Evolutionary conservation across 2,113 vertebrate genomes (phyloP).

Genomic region (Cephalopterus ornatus): DNA sequence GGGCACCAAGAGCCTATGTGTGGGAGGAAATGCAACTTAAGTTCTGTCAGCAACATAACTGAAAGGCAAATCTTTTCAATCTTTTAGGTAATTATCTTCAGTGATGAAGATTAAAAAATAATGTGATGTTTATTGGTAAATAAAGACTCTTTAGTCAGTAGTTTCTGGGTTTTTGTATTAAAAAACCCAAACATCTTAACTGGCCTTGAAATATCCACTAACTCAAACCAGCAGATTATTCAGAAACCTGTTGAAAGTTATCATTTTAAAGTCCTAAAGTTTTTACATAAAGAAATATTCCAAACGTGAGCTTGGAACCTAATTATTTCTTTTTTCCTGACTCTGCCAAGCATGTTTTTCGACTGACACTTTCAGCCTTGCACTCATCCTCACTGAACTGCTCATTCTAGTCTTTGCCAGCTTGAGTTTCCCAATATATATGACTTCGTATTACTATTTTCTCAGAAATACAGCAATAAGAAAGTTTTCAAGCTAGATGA

Average conservation of each 20-base stretch:
- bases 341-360: background rate
- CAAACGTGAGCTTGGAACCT: background rate
- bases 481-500: background rate
- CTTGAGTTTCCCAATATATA: background rate
- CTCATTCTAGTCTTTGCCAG: background rate
- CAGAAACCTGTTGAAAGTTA: background rate
- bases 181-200: background rate
- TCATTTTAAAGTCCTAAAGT: background rate
- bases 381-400: background rate
- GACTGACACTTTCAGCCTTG: background rate
- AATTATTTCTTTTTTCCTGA: background rate
- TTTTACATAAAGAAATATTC: background rate
- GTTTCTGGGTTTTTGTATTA: background rate
- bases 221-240: background rate
- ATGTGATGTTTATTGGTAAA: accelerated
- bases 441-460: background rate
- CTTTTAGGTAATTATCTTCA: background rate
- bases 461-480: background rate
- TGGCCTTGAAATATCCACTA: background rate
- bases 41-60: background rate
- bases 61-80: background rate
- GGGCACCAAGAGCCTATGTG: background rate
- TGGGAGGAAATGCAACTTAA: background rate
- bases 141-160: background rate
- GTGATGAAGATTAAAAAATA: background rate